phyloP scores from a whole-genome alignment of 2,888 invertebrate genomes.

The Cylindroiulus punctatus region DNA sequence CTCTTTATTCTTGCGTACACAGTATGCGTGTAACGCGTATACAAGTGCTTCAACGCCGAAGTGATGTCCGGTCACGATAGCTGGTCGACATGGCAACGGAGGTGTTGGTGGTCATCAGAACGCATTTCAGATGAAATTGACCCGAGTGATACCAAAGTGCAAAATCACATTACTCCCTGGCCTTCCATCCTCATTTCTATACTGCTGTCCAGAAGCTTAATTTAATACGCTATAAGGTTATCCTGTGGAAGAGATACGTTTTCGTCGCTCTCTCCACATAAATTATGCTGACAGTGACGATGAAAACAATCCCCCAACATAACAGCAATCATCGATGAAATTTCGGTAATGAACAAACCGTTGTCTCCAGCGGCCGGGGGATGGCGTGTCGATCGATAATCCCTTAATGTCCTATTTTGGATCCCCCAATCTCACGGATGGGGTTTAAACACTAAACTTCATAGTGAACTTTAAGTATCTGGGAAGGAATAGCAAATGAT shows the following conservation, averaged over 20 bases:
- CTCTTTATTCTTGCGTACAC: neutral
- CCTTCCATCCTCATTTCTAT: conserved; percentile 24
- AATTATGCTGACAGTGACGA: conserved; percentile 30
- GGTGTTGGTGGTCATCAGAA: conserved; percentile 28
- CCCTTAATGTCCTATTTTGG: neutral
- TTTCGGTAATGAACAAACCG: neutral
- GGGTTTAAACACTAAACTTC: too few species aligned
- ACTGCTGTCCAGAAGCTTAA: conserved; percentile 8
- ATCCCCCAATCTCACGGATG: neutral
- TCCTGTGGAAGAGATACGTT: conserved; percentile 2
- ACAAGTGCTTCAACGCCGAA: neutral
- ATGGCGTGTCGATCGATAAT: neutral
- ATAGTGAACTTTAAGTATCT: too few species aligned
- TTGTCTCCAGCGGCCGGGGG: neutral
- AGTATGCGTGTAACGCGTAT: too few species aligned
- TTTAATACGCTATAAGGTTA: conserved; percentile 11
- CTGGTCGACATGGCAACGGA: neutral
- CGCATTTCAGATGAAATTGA: conserved; percentile 37
- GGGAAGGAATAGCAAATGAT: too few species aligned
- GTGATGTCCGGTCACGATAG: conserved; percentile 30
- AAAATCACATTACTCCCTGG: conserved; percentile 43
- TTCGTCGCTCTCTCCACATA: conserved; percentile 8
- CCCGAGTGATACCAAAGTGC: conserved; percentile 44
- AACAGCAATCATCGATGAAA: neutral
- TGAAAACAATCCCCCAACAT: neutral